phyloP scores from a whole-genome alignment of 2,797 vertebrate species.

The Acanthiza pusilla region DNA sequence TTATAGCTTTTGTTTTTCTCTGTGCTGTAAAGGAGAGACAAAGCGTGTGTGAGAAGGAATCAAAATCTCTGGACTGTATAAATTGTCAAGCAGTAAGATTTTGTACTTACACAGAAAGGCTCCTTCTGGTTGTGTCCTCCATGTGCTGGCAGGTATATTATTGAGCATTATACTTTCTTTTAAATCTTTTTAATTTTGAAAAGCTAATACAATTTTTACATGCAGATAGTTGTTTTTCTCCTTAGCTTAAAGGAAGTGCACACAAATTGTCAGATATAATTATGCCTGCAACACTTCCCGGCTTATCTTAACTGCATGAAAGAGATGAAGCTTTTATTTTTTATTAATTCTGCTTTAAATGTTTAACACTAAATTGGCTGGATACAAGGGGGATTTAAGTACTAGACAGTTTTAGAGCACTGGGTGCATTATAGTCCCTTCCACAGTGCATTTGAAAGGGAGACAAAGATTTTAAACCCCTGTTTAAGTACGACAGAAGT shows the following conservation, averaged over 20 bases:
- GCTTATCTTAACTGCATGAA: neutral
- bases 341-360: neutral
- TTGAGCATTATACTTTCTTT: neutral
- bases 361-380: neutral
- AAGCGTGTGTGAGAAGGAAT: conserved; percentile 74
- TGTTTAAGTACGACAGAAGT: neutral
- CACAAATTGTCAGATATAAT: neutral
- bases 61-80: conserved; percentile 57
- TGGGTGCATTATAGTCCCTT: neutral
- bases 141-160: conserved; percentile 76
- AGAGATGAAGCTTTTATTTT: neutral
- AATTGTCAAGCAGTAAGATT: conserved; percentile 73
- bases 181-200: neutral
- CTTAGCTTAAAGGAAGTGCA: neutral
- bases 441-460: neutral
- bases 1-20: neutral
- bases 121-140: conserved; percentile 75
- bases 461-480: neutral
- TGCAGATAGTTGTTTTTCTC: neutral
- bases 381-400: neutral
- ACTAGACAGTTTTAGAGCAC: neutral
- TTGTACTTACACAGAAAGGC: conserved; percentile 76
- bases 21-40: conserved; percentile 68
- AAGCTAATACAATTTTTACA: neutral
- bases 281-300: neutral